These are phyloP conservation scores for Pherbina coryleti DNA, from an alignment of 2,888 invertebrate species.

Conservation along the genomic window DNA sequence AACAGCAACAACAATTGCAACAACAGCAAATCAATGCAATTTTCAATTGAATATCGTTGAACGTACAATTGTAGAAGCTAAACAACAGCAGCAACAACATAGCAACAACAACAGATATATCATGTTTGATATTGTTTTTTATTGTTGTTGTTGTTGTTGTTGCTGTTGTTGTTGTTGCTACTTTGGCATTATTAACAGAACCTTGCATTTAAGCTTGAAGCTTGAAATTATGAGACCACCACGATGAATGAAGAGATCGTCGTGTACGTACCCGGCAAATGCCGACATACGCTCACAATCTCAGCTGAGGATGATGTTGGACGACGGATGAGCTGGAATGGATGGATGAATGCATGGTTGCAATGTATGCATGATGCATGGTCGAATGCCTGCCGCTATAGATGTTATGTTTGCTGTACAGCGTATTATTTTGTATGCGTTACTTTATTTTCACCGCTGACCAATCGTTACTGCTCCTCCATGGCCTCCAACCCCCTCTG, in stretches of 20 bases:
- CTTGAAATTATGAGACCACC: constrained; percentile 37
- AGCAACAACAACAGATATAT: constrained; percentile 40
- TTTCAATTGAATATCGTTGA: constrained; percentile 15
- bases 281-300: background rate
- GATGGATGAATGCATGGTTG: no score
- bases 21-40: constrained; percentile 15
- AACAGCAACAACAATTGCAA: background rate
- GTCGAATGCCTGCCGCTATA: no score
- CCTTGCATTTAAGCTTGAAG: constrained; percentile 30
- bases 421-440: no score
- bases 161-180: background rate
- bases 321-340: no score
- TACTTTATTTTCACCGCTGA: no score
- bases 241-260: constrained; percentile 26
- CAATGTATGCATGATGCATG: no score
- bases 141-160: background rate
- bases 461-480: no score
- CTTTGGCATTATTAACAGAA: constrained; percentile 25
- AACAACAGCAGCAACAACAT: constrained; percentile 19
- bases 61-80: background rate
- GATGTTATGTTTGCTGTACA: no score
- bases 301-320: background rate
- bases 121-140: constrained; percentile 3
- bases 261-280: background rate
- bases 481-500: no score